Evolutionary conservation across 2,797 vertebrate species (phyloP), one percentile per base, ranked within the genome.

Genomic region (Poeciliopsis infans): DNA sequence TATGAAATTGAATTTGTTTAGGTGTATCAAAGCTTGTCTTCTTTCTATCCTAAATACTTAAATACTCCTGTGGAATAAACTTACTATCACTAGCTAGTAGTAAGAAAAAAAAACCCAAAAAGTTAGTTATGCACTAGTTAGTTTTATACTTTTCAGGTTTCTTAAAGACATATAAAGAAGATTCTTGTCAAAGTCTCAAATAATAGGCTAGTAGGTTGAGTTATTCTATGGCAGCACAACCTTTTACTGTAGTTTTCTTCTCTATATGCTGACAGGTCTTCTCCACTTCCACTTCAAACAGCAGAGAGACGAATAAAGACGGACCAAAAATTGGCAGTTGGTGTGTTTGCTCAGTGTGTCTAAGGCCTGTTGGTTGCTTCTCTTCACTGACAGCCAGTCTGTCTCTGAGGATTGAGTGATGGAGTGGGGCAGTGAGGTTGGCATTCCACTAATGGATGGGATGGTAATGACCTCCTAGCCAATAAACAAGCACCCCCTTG

Each of bases 381-480:
- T 85, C 71, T 11, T 33, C 81, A 20, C 83, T 91, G 92, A 93
- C 93, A 91, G 90, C 87, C 81, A 83, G 88, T 86, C 88, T 64
- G 82, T 94, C 91, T 92, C 87, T 15, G 79, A 85, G 88, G 85
- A 88, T 61, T 89, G 89, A 89, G 80, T 91, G 90, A 89, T 84
- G 72, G 87, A 80, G 86, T 45, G 82, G 87, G 80, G 81, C 90
- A 90, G 88, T 77, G 55, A 49, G 86, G 83, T 87, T 90, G 90
- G 88, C 92, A 90, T 84, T 79, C 81, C 75, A 79, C 88, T 94
- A 93, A 94, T 92, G 87, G 90, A 78, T 83, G 85, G 57, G 89
- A 93, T 92, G 90, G 91, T 94, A 95, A 95, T 95, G 93, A 94
- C 92, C 87, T 89, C 80, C 23, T 18, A 87, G 81, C 90, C 89